A percentile compares a stretch with the other conserved stretches of the same genome.
Conservation (phyloP, 2,888 invertebrate genomes). For the Leptinotarsa juncta region DNA sequence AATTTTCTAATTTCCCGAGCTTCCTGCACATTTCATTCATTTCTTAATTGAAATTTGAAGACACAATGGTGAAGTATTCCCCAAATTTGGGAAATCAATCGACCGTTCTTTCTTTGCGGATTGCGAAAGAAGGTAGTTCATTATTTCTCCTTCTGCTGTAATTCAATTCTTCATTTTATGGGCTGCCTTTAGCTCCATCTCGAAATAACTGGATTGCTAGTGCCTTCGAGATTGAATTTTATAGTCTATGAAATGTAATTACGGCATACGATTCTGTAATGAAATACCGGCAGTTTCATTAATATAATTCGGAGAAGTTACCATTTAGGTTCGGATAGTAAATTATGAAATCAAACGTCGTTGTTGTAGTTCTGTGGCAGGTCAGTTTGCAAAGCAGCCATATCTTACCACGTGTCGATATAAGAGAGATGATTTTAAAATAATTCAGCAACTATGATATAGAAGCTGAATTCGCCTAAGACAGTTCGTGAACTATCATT, state of each 20-base stretch:
- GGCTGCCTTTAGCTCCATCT: background rate
- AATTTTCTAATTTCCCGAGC: too few species aligned
- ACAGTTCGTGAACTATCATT: too few species aligned
- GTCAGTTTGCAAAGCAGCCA: too few species aligned
- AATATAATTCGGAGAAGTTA: background rate
- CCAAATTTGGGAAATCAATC: background rate
- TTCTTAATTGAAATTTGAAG: background rate
- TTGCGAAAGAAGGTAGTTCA: background rate
- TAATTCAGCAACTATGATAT: too few species aligned
- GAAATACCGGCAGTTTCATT: background rate
- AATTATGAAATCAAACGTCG: background rate
- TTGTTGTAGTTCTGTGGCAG: too few species aligned
- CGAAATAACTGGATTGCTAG: background rate
- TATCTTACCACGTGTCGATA: too few species aligned
- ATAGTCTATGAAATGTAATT: background rate
- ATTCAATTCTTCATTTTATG: background rate
- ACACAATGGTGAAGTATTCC: background rate
- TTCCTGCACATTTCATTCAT: background rate
- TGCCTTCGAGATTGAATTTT: conserved; percentile 9
- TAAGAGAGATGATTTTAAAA: too few species aligned
- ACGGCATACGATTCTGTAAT: background rate
- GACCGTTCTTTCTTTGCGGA: background rate
- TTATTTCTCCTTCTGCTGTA: background rate
- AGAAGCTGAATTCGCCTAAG: too few species aligned
- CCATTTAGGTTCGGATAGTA: background rate